Evolutionary conservation across 2,113 vertebrate species (phyloP), one percentile per base, ranked within the genome.

Genomic region (Pteropus alecto): DNA sequence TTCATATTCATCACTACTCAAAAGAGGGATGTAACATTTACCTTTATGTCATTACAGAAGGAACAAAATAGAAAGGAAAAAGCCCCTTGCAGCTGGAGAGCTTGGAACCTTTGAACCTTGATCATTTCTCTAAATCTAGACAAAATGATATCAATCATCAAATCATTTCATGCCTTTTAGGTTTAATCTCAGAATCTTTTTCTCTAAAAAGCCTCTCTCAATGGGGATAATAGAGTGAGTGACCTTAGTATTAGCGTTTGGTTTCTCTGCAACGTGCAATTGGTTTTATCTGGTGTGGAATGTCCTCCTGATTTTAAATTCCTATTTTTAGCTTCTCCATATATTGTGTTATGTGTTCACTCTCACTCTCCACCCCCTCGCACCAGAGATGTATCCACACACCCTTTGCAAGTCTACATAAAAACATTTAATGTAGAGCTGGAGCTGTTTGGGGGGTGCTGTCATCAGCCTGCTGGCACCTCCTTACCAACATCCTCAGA

Each of bases 241-340:
- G 21, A 77, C 87, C 24, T 90, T 14, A 0, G 15, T 26, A 35
- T 87, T 60, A 56, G 28, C 6, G 61, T 78, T 83, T 77, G 33
- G 33, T 65, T 67, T 82, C 90, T 95, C 82, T 21, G 46, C 60
- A 28, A 63, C 33, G 38, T 61, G 38, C 63, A 83, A 1, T 51
- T 94, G 78, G 54, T 73, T 90, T 93, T 95, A n/a, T 90, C 94
- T 93, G 79, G 41, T 87, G 61, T 86, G 65, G n/a, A 21, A 61
- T 41, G 68, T 54, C 68, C 54, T 77, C 54, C 87, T 60, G 60
- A 87, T 85, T 81, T 94, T 85, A 16, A 74, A 68, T 93, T 94
- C 71, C 35, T 90, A 63, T 85, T 84, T 92, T 96, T 65, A 87
- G 86, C 38, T 65, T 87, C 83, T 79, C 78, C 4, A 0, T 78